A percentile compares a stretch with the other conserved stretches of the same genome.
Conservation (phyloP, 2,113 vertebrate species). For the Oenanthe oenanthe region DNA sequence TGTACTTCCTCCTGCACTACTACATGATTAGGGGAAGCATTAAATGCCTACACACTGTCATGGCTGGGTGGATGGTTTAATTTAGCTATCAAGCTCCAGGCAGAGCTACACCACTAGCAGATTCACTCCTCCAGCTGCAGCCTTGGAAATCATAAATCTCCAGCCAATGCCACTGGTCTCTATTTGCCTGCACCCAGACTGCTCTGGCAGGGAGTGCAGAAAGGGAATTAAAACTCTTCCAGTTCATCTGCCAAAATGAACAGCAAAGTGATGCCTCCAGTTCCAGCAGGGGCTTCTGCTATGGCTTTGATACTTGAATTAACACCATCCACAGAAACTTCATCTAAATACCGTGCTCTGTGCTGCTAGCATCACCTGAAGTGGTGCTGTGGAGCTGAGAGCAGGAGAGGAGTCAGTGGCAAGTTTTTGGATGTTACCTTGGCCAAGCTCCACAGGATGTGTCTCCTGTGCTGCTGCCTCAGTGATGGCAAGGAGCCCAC, state of each 20-base stretch:
- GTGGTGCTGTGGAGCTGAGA: neutral
- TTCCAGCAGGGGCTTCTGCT: neutral
- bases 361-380: neutral
- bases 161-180: neutral
- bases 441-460: neutral
- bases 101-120: neutral
- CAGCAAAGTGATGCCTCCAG: neutral
- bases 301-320: neutral
- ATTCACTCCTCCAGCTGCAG: neutral
- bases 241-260: neutral
- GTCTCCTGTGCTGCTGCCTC: neutral
- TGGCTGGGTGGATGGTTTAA: neutral
- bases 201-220: neutral
- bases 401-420: neutral
- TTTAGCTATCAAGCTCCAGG: neutral
- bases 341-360: neutral
- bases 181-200: neutral
- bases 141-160: neutral
- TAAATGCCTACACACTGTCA: neutral
- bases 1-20: neutral
- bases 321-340: neutral
- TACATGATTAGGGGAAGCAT: neutral
- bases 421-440: neutral
- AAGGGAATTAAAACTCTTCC: neutral
- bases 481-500: fast-evolving